Evolutionary conservation across 2,797 vertebrate species (phyloP).

Genomic region (Dromococcyx pavoninus): DNA sequence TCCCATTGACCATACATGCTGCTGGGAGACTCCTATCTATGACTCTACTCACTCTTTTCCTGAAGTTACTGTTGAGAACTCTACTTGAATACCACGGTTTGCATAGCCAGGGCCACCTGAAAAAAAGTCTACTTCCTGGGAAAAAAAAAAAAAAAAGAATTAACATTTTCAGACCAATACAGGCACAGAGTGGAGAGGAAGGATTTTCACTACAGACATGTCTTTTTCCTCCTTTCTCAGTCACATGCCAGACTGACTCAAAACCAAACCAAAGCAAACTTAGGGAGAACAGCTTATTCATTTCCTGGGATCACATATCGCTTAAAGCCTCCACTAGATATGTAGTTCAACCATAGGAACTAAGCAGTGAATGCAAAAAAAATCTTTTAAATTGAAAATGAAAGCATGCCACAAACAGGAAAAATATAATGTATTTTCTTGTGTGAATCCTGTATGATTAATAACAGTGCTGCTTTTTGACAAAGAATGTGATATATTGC

Average conservation of each 20-base stretch:
- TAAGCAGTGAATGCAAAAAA: background rate
- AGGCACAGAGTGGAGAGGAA: background rate
- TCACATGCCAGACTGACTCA: background rate
- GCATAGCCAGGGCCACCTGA: conserved; percentile 81
- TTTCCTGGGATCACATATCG: background rate
- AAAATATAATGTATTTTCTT: background rate
- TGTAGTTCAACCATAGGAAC: background rate
- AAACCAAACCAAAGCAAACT: background rate
- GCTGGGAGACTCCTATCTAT: background rate
- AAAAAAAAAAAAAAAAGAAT: background rate
- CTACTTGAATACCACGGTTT: conserved; percentile 78
- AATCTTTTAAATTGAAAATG: background rate
- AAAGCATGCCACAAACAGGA: background rate
- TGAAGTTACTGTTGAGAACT: conserved; percentile 66
- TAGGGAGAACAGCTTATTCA: background rate
- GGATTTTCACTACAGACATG: background rate
- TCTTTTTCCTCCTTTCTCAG: background rate
- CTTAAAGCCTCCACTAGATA: background rate
- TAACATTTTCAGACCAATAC: background rate
- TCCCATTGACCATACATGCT: background rate
- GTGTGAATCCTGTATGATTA: background rate
- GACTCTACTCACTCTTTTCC: conserved; percentile 76
- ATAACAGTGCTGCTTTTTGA: background rate
- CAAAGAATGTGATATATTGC: background rate
- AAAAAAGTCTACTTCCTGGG: conserved; percentile 80